phyloP scores from a whole-genome alignment of 2,888 invertebrate genomes.

The Nymphalis polychloros region DNA sequence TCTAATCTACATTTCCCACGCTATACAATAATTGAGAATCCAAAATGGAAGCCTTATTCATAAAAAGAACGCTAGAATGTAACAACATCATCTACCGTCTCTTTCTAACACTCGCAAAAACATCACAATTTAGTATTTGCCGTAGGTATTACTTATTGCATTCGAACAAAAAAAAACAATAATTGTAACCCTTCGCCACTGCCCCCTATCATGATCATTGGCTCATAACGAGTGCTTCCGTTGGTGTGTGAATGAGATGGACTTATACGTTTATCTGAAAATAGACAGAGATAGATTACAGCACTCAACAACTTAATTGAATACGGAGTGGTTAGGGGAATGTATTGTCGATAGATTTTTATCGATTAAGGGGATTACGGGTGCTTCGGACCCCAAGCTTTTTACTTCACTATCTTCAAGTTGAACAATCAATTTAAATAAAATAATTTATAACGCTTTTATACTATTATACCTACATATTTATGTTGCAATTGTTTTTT shows the following conservation, averaged over 20 bases:
- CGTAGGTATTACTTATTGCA: conserved; percentile 33
- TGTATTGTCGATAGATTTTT: conserved; percentile 44
- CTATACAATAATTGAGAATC: not conserved
- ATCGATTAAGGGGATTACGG: conserved; percentile 38
- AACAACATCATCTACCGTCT: not conserved
- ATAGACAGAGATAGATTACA: conserved; percentile 46
- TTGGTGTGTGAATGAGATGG: conserved; percentile 54
- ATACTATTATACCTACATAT: no score
- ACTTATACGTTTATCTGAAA: conserved; percentile 29
- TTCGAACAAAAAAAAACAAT: conserved; percentile 35
- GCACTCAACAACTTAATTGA: conserved; percentile 75
- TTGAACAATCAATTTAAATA: not conserved
- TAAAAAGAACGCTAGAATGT: conserved; percentile 1
- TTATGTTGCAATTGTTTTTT: no score
- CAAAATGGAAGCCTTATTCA: conserved; percentile 4
- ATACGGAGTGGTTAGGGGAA: conserved; percentile 56
- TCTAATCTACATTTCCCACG: not conserved
- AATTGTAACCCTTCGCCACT: conserved; percentile 44
- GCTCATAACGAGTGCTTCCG: conserved; percentile 70
- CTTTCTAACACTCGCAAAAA: conserved; percentile 4
- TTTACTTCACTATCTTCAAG: conserved; percentile 6
- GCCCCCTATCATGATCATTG: conserved; percentile 68
- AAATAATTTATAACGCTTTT: no score
- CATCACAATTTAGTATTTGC: conserved; percentile 13
- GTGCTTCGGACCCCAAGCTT: conserved; percentile 15